A percentile compares a stretch with the other conserved stretches of the same genome.
Evolutionary conservation across 2,113 vertebrate genomes (phyloP).

Genomic region (Brachyistius frenatus): DNA sequence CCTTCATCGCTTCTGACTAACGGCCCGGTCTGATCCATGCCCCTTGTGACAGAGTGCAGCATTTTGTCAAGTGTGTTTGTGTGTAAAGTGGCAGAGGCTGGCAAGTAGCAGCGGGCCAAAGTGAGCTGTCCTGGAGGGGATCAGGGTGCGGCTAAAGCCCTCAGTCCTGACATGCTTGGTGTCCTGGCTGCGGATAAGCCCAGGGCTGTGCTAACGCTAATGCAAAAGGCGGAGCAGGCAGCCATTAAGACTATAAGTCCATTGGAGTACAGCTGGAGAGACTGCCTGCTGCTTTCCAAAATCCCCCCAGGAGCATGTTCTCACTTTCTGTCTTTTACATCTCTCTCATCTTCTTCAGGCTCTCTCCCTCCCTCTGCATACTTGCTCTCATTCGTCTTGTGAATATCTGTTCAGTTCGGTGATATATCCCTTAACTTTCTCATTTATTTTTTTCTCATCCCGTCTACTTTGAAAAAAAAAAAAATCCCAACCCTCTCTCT

Average conservation of each 20-base stretch:
- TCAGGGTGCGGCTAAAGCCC: slow-evolving; percentile 57
- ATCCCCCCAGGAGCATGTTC: slow-evolving; percentile 65
- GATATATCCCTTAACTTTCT: slow-evolving; percentile 44
- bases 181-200: slow-evolving; percentile 72
- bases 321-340: slow-evolving; percentile 71
- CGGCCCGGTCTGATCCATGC: slow-evolving; percentile 17
- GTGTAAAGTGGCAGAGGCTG: background rate
- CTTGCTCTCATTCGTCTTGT: slow-evolving; percentile 14
- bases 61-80: background rate
- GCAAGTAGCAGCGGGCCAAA: slow-evolving; percentile 42
- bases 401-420: slow-evolving; percentile 52
- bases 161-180: slow-evolving; percentile 66
- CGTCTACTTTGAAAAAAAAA: slow-evolving; percentile 15
- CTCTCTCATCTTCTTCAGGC: slow-evolving; percentile 61
- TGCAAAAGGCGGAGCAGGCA: slow-evolving; percentile 71
- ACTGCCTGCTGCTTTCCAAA: slow-evolving; percentile 64
- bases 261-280: slow-evolving; percentile 65
- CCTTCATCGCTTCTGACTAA: slow-evolving; percentile 35
- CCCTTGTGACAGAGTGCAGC: slow-evolving; percentile 12
- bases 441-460: slow-evolving; percentile 41
- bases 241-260: slow-evolving; percentile 74
- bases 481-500: slow-evolving; percentile 4
- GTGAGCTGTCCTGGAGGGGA: slow-evolving; percentile 53
- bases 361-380: slow-evolving; percentile 20
- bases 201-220: slow-evolving; percentile 72